Evolutionary conservation across 2,888 invertebrate genomes (phyloP), one percentile per base, ranked within the genome.

Genomic region (Strigamia crassipes): DNA sequence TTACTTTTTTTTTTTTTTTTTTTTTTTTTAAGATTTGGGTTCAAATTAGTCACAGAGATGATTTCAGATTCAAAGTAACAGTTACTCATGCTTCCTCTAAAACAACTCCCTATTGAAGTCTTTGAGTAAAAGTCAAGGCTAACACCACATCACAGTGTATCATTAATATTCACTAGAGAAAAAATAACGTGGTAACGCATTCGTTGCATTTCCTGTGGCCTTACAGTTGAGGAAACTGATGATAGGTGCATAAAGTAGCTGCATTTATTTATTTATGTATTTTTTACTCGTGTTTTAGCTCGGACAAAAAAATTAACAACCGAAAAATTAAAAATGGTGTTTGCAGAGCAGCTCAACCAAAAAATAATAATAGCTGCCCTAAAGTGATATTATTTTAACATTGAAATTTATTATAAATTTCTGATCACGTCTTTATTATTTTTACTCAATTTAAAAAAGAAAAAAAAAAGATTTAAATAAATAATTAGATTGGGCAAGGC

Each of bases 41-140:
- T 73, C 13, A 73, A 73, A 6, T 73, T 73, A 73, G 73, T 73
- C 73, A 73, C 73, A 23, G 73, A 73, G 73, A 73, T 73, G 73
- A 73, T 73, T 73, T 73, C 73, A 73, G 73, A 73, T 73, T 73
- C 27, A 73, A 31, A 31, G 73, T 73, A 73, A 73, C 73, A n/a
- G 73, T 73, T 73, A 73, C 73, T 73, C 73, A 73, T 73, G 31
- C 73, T 73, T 73, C 73, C 73, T 23, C 13, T 73, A 31, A 27
- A 73, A 73, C 73, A 73, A 73, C 8, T 73, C 27, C 31, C 73
- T 23, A 66, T 66, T 66, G 23, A 73, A 73, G 73, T 73, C 73
- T 27, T 73, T 10, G 12, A 31, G 23, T 27, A 73, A 73, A 73
- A 73, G 73, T 73, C 73, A 73, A 73, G 73, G 73, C 31, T 73